Evolutionary conservation across 2,113 vertebrate genomes (phyloP).

Genomic region (Erpornis zantholeuca): DNA sequence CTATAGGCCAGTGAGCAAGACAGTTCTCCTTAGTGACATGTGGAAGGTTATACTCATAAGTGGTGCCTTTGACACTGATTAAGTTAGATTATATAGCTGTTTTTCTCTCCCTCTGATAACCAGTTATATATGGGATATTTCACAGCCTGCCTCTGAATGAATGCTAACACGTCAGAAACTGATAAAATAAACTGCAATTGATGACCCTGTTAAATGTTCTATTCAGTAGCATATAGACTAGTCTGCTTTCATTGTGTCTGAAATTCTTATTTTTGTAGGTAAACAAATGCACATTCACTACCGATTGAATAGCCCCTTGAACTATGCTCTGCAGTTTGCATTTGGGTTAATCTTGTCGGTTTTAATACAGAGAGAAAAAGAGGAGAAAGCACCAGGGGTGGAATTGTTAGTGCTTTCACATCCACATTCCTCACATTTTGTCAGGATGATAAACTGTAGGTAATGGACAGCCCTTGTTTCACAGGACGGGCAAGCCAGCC

Average conservation of each 20-base stretch:
- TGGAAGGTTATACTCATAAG: constrained; percentile 5
- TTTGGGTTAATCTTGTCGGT: constrained; percentile 81
- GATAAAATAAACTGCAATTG: constrained; percentile 75
- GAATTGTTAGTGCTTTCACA: constrained; percentile 73
- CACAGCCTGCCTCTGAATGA: constrained; percentile 48
- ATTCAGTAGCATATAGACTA: constrained; percentile 64
- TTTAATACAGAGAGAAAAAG: constrained; percentile 72
- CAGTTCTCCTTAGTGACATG: neutral
- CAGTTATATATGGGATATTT: constrained; percentile 50
- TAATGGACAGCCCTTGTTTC: constrained; percentile 71
- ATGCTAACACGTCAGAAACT: constrained; percentile 71
- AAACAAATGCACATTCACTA: constrained; percentile 80
- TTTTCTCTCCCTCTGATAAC: constrained; percentile 62
- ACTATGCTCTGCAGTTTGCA: constrained; percentile 73
- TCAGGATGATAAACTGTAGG: constrained; percentile 81
- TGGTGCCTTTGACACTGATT: constrained; percentile 59
- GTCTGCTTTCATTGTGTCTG: constrained; percentile 71
- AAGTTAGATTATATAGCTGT: constrained; percentile 58
- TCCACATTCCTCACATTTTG: constrained; percentile 75
- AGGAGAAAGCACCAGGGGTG: constrained; percentile 72
- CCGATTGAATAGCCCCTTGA: constrained; percentile 79
- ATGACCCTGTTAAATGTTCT: constrained; percentile 70
- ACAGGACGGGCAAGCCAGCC: constrained; percentile 56
- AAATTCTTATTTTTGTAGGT: constrained; percentile 80
- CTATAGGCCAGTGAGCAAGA: neutral